Conservation (phyloP, 1,140 invertebrate genomes). For the Physella acuta region DNA sequence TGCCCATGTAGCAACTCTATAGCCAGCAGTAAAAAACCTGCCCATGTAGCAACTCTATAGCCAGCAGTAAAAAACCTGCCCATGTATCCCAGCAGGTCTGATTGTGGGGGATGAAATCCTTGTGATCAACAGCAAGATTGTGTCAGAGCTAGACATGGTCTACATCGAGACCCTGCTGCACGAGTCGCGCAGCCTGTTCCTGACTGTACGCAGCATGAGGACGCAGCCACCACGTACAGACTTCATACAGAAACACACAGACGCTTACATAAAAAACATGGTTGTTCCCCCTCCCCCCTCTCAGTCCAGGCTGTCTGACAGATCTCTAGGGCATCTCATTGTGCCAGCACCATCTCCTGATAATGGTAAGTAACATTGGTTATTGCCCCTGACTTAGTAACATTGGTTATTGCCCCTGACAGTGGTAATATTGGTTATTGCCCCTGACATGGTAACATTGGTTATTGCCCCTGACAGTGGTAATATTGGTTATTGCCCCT, state of each 20-base stretch:
- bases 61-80: too few species aligned
- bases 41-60: too few species aligned
- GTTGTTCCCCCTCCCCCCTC: constrained; percentile 90
- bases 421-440: background rate
- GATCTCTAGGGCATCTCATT: constrained; percentile 92
- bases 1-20: too few species aligned
- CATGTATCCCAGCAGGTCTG: constrained; percentile 72
- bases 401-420: too few species aligned
- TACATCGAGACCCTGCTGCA: constrained; percentile 92
- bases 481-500: too few species aligned
- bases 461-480: too few species aligned
- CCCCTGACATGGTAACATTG: background rate
- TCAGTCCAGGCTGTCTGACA: constrained; percentile 88
- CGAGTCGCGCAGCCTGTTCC: constrained; percentile 90
- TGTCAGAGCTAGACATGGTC: constrained; percentile 98
- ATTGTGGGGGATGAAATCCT: constrained; percentile 97
- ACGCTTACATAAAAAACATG: constrained; percentile 88
- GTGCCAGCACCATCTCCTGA: constrained; percentile 72
- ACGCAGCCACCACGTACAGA: constrained; percentile 76
- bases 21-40: too few species aligned
- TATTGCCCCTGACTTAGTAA: too few species aligned
- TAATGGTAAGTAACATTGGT: constrained; percentile 19
- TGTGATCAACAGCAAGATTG: constrained; percentile 96
- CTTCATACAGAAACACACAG: constrained; percentile 38
- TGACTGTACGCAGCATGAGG: constrained; percentile 96